A percentile compares a stretch with the other conserved stretches of the same genome.
phyloP scores from a whole-genome alignment of 2,113 vertebrate species.

The Nyctereutes procyonoides region DNA sequence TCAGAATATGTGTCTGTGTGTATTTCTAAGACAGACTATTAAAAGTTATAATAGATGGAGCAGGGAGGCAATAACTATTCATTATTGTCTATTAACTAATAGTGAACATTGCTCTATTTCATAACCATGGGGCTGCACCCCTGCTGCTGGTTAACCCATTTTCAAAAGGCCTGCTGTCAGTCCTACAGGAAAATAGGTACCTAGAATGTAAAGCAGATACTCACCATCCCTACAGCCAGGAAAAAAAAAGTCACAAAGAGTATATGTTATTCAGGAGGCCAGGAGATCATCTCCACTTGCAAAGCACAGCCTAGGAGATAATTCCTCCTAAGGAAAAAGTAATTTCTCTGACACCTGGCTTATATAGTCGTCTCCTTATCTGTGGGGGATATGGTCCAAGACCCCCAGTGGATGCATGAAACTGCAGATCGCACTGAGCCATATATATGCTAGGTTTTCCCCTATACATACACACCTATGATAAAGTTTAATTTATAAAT shows the following conservation, averaged over 20 bases:
- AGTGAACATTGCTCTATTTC: slow-evolving; percentile 12
- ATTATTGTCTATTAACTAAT: slow-evolving; percentile 7
- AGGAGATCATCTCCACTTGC: neutral
- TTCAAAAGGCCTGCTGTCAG: slow-evolving; percentile 43
- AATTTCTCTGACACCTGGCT: neutral
- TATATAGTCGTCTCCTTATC: neutral
- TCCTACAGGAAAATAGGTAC: neutral
- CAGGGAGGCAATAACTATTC: neutral
- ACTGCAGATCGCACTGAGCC: neutral
- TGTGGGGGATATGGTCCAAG: neutral
- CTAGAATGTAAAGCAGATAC: neutral
- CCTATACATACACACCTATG: neutral
- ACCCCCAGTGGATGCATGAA: neutral
- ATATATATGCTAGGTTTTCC: neutral
- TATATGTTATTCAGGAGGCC: neutral
- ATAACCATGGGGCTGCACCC: neutral
- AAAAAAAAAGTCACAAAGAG: neutral
- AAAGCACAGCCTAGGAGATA: neutral
- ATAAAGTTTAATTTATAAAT: neutral
- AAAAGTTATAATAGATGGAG: neutral
- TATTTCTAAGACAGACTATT: slow-evolving; percentile 16
- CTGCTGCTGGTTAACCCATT: neutral
- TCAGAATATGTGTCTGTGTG: neutral
- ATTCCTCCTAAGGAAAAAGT: neutral
- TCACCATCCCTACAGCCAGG: neutral